These are phyloP conservation scores for Rhynchonycteris naso DNA, from an alignment of 2,797 vertebrate species.

Conservation along the genomic window DNA sequence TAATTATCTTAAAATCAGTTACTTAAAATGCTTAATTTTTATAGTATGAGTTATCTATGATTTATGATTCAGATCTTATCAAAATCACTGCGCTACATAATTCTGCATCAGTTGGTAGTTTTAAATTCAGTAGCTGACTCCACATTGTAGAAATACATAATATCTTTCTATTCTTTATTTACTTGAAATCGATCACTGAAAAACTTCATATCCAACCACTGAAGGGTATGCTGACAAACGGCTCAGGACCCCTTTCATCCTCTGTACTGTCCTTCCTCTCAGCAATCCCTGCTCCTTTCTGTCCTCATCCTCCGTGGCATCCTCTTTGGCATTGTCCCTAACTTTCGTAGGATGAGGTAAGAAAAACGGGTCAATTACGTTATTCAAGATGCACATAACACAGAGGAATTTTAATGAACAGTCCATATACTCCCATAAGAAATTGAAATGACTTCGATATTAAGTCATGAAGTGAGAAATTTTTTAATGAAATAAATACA, in stretches of 20 bases:
- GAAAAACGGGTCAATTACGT: neutral
- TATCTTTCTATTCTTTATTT: slow-evolving; percentile 28
- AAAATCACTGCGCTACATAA: neutral
- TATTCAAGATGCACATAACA: neutral
- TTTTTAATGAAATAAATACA: neutral
- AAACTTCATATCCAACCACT: neutral
- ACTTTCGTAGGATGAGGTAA: neutral
- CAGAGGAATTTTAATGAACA: neutral
- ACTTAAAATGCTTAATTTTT: neutral
- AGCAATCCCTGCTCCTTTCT: neutral
- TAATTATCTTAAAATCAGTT: slow-evolving; percentile 39
- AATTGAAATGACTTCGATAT: neutral
- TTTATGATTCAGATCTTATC: neutral
- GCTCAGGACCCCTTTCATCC: neutral
- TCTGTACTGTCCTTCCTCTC: neutral
- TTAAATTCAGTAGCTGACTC: slow-evolving; percentile 36
- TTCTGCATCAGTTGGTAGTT: neutral
- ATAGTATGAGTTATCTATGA: slow-evolving; percentile 1
- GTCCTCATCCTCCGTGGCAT: neutral
- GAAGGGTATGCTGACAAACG: neutral
- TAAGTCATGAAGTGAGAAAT: neutral
- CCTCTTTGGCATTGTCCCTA: neutral
- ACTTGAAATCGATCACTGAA: neutral
- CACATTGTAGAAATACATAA: neutral
- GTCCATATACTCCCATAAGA: neutral